Evolutionary conservation across 2,113 vertebrate species (phyloP).

Genomic region (Alligator mississippiensis): DNA sequence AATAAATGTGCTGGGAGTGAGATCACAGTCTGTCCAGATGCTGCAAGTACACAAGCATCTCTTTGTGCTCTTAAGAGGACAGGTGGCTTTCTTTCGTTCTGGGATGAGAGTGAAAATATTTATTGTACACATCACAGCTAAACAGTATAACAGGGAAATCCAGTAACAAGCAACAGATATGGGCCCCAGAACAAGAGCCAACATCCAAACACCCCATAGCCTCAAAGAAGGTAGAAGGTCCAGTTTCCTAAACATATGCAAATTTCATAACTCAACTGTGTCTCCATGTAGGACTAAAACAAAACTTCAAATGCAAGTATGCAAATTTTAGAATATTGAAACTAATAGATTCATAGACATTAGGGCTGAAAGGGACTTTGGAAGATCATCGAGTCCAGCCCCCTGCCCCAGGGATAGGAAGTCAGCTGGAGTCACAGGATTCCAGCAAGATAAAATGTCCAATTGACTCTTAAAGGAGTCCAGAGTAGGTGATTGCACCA

Average conservation of each 20-base stretch:
- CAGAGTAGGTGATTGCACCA: no score
- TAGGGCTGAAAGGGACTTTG: no score
- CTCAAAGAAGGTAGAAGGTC: background rate
- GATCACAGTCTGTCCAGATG: background rate
- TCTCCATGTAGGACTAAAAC: background rate
- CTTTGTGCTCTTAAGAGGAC: background rate
- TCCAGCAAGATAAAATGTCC: no score
- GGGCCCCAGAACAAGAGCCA: background rate
- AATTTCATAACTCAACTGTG: background rate
- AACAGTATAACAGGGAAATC: background rate
- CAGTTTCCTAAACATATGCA: background rate
- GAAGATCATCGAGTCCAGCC: no score
- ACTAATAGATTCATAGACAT: no score
- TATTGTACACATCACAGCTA: rapidly evolving
- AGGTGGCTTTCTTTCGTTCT: background rate
- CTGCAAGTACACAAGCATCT: background rate
- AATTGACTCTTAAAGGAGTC: no score
- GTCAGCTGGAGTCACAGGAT: no score
- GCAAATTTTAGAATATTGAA: background rate
- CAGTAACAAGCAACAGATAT: background rate
- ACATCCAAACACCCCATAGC: background rate
- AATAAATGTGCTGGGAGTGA: background rate
- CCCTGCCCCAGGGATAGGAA: no score
- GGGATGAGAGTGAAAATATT: background rate
- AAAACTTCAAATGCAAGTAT: background rate